Percentiles rank a stretch among this genome's conserved stretches.
phyloP scores from a whole-genome alignment of 2,113 vertebrate species.

The Podiceps cristatus region DNA sequence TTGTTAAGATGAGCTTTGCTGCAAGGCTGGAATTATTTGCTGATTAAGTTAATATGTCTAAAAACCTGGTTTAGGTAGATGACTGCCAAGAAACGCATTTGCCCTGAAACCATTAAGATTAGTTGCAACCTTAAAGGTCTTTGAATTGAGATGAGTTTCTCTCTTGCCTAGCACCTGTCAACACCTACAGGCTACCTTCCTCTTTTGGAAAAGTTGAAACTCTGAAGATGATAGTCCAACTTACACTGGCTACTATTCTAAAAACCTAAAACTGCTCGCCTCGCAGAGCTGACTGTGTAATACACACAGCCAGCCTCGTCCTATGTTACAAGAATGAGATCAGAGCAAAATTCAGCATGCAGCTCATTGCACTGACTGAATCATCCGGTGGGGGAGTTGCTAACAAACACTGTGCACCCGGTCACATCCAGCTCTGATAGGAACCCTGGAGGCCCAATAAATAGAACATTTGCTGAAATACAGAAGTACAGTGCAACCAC shows the following conservation, averaged over 20 bases:
- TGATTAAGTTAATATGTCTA: not conserved
- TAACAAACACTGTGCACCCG: rapidly evolving
- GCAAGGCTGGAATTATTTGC: not conserved
- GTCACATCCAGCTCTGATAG: not conserved
- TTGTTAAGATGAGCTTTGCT: not conserved
- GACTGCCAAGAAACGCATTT: constrained; percentile 41
- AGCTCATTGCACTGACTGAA: not conserved
- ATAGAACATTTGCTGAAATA: not conserved
- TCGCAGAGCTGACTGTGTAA: not conserved
- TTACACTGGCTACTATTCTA: rapidly evolving
- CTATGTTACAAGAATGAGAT: not conserved
- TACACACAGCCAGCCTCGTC: rapidly evolving
- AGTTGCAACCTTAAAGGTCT: constrained; percentile 18
- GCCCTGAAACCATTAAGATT: constrained; percentile 47
- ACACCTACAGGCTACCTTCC: not conserved
- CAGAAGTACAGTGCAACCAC: not conserved
- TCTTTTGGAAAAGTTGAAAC: not conserved
- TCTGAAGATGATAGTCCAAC: not conserved
- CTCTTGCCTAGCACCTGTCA: not conserved
- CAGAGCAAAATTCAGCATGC: not conserved
- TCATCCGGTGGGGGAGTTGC: not conserved
- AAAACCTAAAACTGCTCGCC: not conserved
- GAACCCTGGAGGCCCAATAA: not conserved
- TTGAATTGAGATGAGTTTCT: not conserved
- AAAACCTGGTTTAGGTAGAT: not conserved